These are phyloP conservation scores for Horisme vitalbata DNA, from an alignment of 2,888 invertebrate species.

Conservation along the genomic window DNA sequence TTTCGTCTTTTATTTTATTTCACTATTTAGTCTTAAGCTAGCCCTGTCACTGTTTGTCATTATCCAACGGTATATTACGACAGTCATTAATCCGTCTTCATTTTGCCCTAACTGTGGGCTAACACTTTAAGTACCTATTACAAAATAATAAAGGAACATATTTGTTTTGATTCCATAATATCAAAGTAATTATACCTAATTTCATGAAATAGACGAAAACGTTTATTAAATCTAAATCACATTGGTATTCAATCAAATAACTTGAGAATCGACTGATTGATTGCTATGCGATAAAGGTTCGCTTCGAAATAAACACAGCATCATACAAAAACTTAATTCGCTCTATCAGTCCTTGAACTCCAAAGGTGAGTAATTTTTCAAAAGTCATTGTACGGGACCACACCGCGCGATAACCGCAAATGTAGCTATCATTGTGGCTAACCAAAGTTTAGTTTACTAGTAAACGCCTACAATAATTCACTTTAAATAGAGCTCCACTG, in stretches of 20 bases:
- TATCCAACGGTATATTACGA: too few relatives aligned
- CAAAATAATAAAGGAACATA: too few relatives aligned
- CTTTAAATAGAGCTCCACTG: constrained; percentile 51
- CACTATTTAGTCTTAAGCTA: too few relatives aligned
- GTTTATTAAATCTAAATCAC: too few relatives aligned
- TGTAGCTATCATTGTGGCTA: constrained; percentile 43
- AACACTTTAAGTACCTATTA: too few relatives aligned
- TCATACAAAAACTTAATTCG: constrained; percentile 27
- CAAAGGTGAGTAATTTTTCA: constrained; percentile 43
- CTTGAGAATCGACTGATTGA: constrained; percentile 12
- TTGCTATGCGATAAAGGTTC: constrained; percentile 10
- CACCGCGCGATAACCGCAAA: constrained; percentile 48
- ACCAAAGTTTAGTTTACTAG: constrained; percentile 50
- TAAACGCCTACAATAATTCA: constrained; percentile 62
- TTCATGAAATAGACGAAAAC: too few relatives aligned
- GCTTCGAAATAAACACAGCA: constrained; percentile 19
- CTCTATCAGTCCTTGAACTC: constrained; percentile 36
- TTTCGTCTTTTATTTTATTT: not conserved
- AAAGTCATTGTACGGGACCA: constrained; percentile 48
- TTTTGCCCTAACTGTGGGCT: too few relatives aligned
- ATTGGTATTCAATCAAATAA: not conserved
- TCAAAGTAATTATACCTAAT: too few relatives aligned
- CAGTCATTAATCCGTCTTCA: too few relatives aligned
- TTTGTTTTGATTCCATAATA: too few relatives aligned
- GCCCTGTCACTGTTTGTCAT: too few relatives aligned